These are phyloP conservation scores for Melieria crassipennis DNA, from an alignment of 2,888 invertebrate species.

Conservation along the genomic window DNA sequence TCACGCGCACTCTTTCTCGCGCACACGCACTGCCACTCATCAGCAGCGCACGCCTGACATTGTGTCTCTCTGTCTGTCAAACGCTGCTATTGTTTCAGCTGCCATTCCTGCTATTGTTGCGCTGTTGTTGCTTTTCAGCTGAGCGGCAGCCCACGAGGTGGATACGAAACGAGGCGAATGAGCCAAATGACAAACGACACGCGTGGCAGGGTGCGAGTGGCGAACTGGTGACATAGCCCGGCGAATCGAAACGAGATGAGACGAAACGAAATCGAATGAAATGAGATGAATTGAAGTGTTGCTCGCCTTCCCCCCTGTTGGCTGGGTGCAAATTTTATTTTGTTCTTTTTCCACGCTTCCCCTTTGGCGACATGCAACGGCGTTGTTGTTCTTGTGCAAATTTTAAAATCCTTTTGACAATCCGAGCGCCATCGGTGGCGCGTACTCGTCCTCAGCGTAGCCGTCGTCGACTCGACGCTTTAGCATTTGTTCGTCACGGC, in stretches of 20 bases:
- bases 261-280: too few species aligned
- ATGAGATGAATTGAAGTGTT: too few species aligned
- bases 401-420: slow-evolving; percentile 42
- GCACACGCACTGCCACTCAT: slow-evolving; percentile 22
- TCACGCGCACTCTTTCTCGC: slow-evolving; percentile 49
- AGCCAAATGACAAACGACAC: too few species aligned
- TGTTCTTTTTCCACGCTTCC: slow-evolving; percentile 39
- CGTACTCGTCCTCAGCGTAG: slow-evolving; percentile 7
- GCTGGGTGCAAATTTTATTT: background rate
- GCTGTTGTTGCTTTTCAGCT: slow-evolving; percentile 2
- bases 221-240: too few species aligned
- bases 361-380: slow-evolving; percentile 6
- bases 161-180: too few species aligned
- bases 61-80: slow-evolving; percentile 38
- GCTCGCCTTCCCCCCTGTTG: too few species aligned
- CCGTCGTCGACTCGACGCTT: background rate
- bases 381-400: slow-evolving; percentile 45
- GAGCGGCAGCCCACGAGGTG: too few species aligned
- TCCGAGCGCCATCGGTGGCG: slow-evolving; percentile 42
- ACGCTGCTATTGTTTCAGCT: background rate
- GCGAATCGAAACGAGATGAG: too few species aligned
- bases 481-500: background rate
- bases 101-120: background rate
- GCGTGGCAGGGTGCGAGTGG: too few species aligned
- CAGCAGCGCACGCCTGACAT: slow-evolving; percentile 31